phyloP scores from a whole-genome alignment of 2,888 invertebrate species.

The Diploptera punctata region DNA sequence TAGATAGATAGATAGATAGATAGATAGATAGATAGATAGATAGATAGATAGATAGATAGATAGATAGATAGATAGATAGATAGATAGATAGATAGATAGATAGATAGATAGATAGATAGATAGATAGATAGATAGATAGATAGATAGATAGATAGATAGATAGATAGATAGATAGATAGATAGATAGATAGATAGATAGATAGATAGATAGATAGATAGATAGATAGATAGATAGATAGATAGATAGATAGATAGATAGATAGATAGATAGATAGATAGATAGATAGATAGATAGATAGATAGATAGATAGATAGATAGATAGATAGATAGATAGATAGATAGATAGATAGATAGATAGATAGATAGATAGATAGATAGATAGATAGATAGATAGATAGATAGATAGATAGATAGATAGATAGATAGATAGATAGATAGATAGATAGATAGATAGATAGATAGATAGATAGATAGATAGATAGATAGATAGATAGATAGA shows the following conservation, averaged over 20 bases:
- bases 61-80: background rate
- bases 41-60: background rate
- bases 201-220: background rate
- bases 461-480: background rate
- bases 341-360: background rate
- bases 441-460: background rate
- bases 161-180: background rate
- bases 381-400: background rate
- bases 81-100: background rate
- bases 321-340: background rate
- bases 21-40: background rate
- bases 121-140: background rate
- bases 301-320: background rate
- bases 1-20: background rate
- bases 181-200: background rate
- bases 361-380: background rate
- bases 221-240: background rate
- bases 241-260: background rate
- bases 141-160: background rate
- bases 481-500: too few relatives aligned
- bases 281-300: background rate
- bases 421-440: background rate
- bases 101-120: background rate
- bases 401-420: background rate
- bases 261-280: background rate